Percentiles rank a stretch among this genome's conserved stretches.
Conservation (phyloP, 2,888 invertebrate species). For the Bembecia ichneumoniformis region DNA sequence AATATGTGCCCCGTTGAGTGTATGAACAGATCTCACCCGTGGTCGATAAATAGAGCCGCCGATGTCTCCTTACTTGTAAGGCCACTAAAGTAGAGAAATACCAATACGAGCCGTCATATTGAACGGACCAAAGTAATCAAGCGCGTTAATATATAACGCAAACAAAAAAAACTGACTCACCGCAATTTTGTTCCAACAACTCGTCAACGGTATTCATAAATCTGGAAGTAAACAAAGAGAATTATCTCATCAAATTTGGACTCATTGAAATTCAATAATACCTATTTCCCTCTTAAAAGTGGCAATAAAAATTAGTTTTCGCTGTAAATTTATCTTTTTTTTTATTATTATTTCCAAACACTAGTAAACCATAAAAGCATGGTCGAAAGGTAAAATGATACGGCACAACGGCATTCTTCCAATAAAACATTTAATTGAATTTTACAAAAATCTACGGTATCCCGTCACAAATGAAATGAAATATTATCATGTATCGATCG, state of each 20-base stretch:
- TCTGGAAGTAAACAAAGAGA: constrained; percentile 48
- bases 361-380: constrained; percentile 34
- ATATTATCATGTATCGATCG: constrained; percentile 67
- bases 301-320: constrained; percentile 16
- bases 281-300: constrained; percentile 1
- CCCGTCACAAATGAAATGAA: constrained; percentile 56
- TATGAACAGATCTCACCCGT: constrained; percentile 28
- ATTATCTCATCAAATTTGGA: constrained; percentile 16
- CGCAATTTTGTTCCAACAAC: constrained; percentile 44
- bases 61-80: constrained; percentile 28
- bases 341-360: constrained; percentile 29
- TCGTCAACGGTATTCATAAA: constrained; percentile 54
- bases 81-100: constrained; percentile 36
- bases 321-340: constrained; percentile 32
- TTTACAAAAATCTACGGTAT: constrained; percentile 50
- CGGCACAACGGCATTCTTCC: constrained; percentile 45
- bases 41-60: constrained; percentile 25
- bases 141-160: constrained; percentile 31
- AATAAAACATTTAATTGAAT: constrained; percentile 65
- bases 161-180: constrained; percentile 52
- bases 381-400: constrained; percentile 53
- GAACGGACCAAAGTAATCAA: constrained; percentile 34
- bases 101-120: constrained; percentile 31
- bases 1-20: constrained; percentile 12
- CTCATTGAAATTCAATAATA: neutral